A percentile compares a stretch with the other conserved stretches of the same genome.
Conservation (phyloP, 2,113 vertebrate genomes). For the Trochalopteron elliotii region DNA sequence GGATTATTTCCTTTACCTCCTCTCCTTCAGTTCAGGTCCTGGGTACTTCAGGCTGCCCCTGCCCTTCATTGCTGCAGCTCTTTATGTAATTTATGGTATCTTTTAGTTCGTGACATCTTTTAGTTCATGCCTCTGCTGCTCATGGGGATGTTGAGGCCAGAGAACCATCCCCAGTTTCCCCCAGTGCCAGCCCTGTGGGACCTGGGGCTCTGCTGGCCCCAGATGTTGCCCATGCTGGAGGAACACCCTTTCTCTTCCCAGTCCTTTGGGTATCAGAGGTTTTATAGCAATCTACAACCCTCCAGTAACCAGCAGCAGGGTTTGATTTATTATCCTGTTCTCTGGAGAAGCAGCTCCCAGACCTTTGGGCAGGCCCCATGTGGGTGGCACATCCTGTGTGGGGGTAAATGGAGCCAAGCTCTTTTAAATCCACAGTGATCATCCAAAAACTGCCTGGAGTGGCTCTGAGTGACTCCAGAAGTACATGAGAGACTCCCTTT, state of each 20-base stretch:
- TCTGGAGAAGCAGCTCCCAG: neutral
- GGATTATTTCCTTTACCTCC: neutral
- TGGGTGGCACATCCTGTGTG: fast-evolving
- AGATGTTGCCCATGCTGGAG: neutral
- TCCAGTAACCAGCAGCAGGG: neutral
- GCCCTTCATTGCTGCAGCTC: neutral
- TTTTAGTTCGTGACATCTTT: neutral
- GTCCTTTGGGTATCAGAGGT: neutral
- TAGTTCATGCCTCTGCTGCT: fast-evolving
- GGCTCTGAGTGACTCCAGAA: neutral
- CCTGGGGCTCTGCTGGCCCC: neutral
- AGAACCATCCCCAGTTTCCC: fast-evolving
- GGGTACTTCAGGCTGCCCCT: fast-evolving
- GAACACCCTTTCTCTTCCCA: neutral
- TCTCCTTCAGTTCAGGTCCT: neutral
- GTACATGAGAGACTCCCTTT: neutral
- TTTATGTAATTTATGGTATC: fast-evolving
- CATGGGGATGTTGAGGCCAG: fast-evolving
- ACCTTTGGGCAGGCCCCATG: neutral
- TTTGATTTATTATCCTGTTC: fast-evolving
- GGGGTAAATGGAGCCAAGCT: neutral
- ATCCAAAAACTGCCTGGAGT: neutral
- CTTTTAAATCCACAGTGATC: fast-evolving
- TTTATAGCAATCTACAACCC: neutral
- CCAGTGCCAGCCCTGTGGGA: neutral